Base-by-base conservation (phyloP, 1,140 invertebrate genomes). In the Drosophila kohkoa region DNA sequence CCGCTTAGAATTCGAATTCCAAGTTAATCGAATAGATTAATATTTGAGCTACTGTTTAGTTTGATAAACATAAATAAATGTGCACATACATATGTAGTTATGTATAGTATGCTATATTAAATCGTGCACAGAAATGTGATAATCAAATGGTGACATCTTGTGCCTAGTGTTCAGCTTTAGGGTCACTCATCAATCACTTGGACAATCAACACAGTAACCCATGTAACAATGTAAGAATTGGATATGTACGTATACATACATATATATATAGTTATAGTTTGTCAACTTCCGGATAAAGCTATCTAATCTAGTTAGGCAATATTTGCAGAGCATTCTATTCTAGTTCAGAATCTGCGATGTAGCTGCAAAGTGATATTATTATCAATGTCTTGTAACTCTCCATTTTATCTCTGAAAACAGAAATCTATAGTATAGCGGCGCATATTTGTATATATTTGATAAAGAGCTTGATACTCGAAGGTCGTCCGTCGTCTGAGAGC, bases 201-300 rank as follows among this genome's bases (percentile, higher is more conserved):
- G 15, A 15, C 1, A 11, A 16, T 5, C 41, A 11, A 8, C 10
- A 20, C 2, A 5, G 16, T 10, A 10, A 25, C 35, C n/a, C 38
- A 41, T 57, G 10, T 43, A 43, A 43, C 11, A 13, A 43, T 13
- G 5, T 43, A 43, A 43, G 41, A 5, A 43, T 43, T 43, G n/a
- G 1, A 20, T 48, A 1, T 16, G 15, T 48, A 3, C 1, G n/a
- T 10, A 16, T 15, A 16, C 11, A 25, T 25, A n/a, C n/a, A n/a
- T n/a, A n/a, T n/a, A n/a, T n/a, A n/a, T n/a, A n/a, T n/a, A n/a
- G n/a, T n/a, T n/a, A 25, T 25, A 16, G 10, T 11, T 58, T 20
- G 6, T 49, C 38, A 43, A 20, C 48, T 62, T 64, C 41, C 60
- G 43, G 38, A n/a, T 28, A 81, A 63, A 75, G 74, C 51, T 62